Conservation (phyloP, 1,140 invertebrate species). For the Drosophila parvula region DNA sequence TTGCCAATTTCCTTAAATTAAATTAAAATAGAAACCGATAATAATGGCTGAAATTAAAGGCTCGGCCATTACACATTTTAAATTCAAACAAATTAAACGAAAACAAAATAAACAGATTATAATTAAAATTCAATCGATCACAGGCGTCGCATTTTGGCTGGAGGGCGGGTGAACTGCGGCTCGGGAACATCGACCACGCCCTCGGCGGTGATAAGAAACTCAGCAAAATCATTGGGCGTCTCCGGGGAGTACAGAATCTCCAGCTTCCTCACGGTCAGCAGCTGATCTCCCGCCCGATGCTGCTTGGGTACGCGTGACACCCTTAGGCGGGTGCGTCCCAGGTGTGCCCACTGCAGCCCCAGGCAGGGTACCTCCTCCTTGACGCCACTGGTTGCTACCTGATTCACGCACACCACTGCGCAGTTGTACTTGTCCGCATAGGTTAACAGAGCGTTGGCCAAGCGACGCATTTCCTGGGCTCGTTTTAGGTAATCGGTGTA, state of each 20-base stretch:
- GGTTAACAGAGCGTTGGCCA: constrained; percentile 86
- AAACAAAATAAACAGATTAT: constrained; percentile 51
- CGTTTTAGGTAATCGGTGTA: constrained; percentile 86
- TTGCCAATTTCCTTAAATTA: constrained; percentile 4
- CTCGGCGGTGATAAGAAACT: constrained; percentile 76
- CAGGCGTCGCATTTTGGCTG: constrained; percentile 38
- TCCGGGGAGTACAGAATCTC: constrained; percentile 84
- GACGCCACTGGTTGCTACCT: constrained; percentile 85
- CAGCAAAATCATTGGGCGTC: constrained; percentile 72
- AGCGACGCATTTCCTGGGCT: constrained; percentile 86
- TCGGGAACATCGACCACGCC: constrained; percentile 68
- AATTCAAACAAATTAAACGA: constrained; percentile 59
- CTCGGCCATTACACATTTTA: constrained; percentile 58
- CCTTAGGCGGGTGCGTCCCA: constrained; percentile 87
- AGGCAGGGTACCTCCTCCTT: constrained; percentile 85
- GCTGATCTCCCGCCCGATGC: constrained; percentile 53
- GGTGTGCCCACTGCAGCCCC: constrained; percentile 89
- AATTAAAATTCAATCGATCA: constrained; percentile 37
- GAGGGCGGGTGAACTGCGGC: constrained; percentile 5
- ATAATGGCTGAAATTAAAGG: constrained; percentile 1
- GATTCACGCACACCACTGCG: constrained; percentile 89
- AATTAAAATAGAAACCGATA: constrained; percentile 8
- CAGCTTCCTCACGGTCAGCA: constrained; percentile 68
- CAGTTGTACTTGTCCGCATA: constrained; percentile 86
- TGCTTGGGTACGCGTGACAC: constrained; percentile 84